Base-by-base conservation (phyloP, 2,797 vertebrate species). In the Lophotriccus pileatus region DNA sequence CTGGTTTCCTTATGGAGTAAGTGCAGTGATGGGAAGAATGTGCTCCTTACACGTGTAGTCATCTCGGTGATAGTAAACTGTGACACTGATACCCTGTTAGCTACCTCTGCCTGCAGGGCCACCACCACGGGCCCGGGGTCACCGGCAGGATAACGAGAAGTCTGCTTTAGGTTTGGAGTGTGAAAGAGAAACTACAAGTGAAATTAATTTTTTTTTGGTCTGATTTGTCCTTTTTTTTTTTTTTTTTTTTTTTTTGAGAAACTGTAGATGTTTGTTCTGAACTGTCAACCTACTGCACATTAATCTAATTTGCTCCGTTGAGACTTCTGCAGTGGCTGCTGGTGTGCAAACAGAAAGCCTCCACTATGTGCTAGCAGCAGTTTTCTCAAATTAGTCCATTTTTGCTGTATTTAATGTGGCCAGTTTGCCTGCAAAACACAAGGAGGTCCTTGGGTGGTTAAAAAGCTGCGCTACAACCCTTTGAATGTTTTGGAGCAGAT, bases 1-100 rank as follows among this genome's bases (percentile, higher is more conserved):
- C 88, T 89, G 86, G 78, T 89, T 97, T 97, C 82, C 97, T 95
- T 96, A 97, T 88, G 95, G 94, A 94, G 77, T 92, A 94, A 97
- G 84, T 63, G 75, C 91, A 95, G 91, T 22, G 90, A 94, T 96
- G 91, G 94, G 94, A 95, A 91, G 96, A 96, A 96, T 94, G 95
- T 22, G 46, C 93, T 94, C 60, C 95, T 96, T 96, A 88, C 92
- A 91, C 94, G 6, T 84, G 91, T 55, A 88, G 90, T 95, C 87
- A 90, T 95, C 55, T 56, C 0, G 7, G 77, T 77, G 93, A 91
- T 91, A 97, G 95, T 96, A 95, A 95, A 96, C 87, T 88, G 94
- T 95, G 87, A 92, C 43, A 39, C 56, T 4, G 93, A 97, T 96
- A 95, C 73, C 72, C 64, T 47, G 89, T 17, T 36, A 59, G 92